Percentiles rank a stretch among this genome's conserved stretches.
Conservation (phyloP, 2,797 vertebrate genomes). For the Ispidina picta region DNA sequence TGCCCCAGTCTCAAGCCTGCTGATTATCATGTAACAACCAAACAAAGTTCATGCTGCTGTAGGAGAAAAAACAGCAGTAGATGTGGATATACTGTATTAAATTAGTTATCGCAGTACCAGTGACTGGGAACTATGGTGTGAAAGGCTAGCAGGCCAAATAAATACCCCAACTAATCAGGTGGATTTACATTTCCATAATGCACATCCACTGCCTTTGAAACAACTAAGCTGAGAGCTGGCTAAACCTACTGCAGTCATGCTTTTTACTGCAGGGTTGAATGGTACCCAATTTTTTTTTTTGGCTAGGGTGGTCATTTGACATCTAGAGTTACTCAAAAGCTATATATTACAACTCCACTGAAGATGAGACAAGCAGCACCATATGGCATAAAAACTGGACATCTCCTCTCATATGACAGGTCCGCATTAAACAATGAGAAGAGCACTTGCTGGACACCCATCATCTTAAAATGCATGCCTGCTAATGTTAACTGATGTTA, state of each 20-base stretch:
- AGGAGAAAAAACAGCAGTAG: neutral
- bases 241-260: neutral
- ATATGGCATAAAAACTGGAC: neutral
- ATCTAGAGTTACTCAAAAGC: neutral
- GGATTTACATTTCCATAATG: neutral
- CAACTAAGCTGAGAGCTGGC: neutral
- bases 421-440: neutral
- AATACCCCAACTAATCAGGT: neutral
- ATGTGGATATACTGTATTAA: neutral
- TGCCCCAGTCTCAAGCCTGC: neutral
- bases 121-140: neutral
- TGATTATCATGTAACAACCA: neutral
- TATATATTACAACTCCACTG: neutral
- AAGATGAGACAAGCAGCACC: neutral
- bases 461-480: neutral
- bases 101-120: neutral
- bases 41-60: neutral
- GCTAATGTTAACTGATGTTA: neutral
- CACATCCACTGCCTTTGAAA: neutral
- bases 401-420: neutral
- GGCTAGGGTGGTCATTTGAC: neutral
- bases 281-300: neutral
- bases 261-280: neutral
- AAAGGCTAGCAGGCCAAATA: neutral
- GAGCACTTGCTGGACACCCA: neutral